phyloP scores from a whole-genome alignment of 2,888 invertebrate genomes.

The Eledone cirrhosa region DNA sequence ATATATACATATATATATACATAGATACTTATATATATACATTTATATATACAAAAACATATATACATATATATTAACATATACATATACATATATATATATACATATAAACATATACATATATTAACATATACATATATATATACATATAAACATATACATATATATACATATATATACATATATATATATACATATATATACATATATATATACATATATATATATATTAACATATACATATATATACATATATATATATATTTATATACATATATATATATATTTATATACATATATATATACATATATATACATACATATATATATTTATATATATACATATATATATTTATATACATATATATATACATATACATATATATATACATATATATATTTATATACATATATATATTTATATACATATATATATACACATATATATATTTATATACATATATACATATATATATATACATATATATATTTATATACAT shows the following conservation, averaged over 20 bases:
- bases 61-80: background rate
- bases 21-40: background rate
- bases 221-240: background rate
- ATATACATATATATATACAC: background rate
- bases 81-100: background rate
- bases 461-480: background rate
- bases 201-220: background rate
- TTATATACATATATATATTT: too few species aligned
- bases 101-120: background rate
- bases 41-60: background rate
- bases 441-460: background rate
- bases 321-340: background rate
- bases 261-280: background rate
- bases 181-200: background rate
- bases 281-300: background rate
- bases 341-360: background rate
- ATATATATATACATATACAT: background rate
- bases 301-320: background rate
- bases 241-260: background rate
- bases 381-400: background rate
- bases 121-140: background rate
- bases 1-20: background rate
- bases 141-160: background rate
- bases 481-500: background rate
- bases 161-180: background rate